These are phyloP conservation scores for Corythoichthys haematopterus DNA, from an alignment of 2,113 vertebrate species.

Conservation along the genomic window DNA sequence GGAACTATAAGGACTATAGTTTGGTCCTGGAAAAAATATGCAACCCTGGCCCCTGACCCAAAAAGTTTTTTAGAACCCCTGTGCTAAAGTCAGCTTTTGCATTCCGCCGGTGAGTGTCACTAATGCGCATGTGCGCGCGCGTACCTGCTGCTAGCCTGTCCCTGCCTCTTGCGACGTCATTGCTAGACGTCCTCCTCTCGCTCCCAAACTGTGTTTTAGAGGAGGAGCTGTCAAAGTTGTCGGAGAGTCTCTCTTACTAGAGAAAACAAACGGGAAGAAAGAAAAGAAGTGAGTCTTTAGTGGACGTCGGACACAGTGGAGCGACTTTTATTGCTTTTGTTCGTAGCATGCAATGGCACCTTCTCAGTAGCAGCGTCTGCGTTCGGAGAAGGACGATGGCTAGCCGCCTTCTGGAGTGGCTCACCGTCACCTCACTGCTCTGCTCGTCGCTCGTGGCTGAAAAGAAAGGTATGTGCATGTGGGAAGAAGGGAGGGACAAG, in stretches of 20 bases:
- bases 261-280: constrained; percentile 2
- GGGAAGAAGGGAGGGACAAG: background rate
- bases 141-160: constrained; percentile 19
- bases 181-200: constrained; percentile 22
- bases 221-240: constrained; percentile 75
- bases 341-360: constrained; percentile 50
- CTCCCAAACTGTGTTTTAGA: constrained; percentile 26
- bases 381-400: constrained; percentile 56
- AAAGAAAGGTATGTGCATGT: constrained; percentile 67
- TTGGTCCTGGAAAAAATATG: no score
- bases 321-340: background rate
- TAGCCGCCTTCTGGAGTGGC: constrained; percentile 43
- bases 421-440: constrained; percentile 55
- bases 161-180: constrained; percentile 65
- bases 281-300: constrained; percentile 10
- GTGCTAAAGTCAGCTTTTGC: no score
- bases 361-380: constrained; percentile 19
- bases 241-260: constrained; percentile 1
- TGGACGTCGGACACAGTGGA: background rate
- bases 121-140: background rate
- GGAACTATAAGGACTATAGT: no score
- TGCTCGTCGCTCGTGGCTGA: constrained; percentile 57
- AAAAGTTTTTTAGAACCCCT: no score
- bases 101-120: no score
- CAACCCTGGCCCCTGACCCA: no score